Conservation (phyloP, 2,888 invertebrate genomes). For the Lithodes maja region DNA sequence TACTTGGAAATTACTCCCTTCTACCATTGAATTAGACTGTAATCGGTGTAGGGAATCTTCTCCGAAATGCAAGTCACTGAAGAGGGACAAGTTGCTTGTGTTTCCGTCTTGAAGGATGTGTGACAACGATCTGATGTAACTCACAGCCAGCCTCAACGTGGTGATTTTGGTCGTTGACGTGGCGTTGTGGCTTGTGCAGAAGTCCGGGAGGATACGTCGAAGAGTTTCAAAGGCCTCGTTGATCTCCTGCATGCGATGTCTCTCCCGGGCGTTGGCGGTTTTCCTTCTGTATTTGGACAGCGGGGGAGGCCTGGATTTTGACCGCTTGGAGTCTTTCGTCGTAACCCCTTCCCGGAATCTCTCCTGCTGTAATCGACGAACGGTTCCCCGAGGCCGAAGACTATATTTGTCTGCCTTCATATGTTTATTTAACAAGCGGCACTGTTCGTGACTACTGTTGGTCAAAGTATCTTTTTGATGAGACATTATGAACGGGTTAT, state of each 20-base stretch:
- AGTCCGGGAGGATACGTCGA: constrained; percentile 82
- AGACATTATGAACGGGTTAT: background rate
- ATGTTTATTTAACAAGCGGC: background rate
- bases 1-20: background rate
- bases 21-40: background rate
- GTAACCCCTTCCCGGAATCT: background rate
- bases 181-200: constrained; percentile 43
- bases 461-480: background rate
- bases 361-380: constrained; percentile 36
- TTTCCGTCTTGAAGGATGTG: constrained; percentile 55
- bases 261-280: constrained; percentile 91
- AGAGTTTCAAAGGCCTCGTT: constrained; percentile 90
- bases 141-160: constrained; percentile 89
- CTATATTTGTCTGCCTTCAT: constrained; percentile 45
- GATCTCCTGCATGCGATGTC: constrained; percentile 88
- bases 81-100: constrained; percentile 25
- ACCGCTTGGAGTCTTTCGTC: background rate
- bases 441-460: background rate
- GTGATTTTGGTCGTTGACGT: constrained; percentile 85
- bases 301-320: constrained; percentile 77
- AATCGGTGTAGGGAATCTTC: background rate
- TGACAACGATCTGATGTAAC: constrained; percentile 79
- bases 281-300: constrained; percentile 92
- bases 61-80: constrained; percentile 25
- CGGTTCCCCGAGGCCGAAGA: constrained; percentile 55